These are phyloP conservation scores for Danaus plexippus DNA, from an alignment of 1,140 invertebrate species.

Conservation along the genomic window DNA sequence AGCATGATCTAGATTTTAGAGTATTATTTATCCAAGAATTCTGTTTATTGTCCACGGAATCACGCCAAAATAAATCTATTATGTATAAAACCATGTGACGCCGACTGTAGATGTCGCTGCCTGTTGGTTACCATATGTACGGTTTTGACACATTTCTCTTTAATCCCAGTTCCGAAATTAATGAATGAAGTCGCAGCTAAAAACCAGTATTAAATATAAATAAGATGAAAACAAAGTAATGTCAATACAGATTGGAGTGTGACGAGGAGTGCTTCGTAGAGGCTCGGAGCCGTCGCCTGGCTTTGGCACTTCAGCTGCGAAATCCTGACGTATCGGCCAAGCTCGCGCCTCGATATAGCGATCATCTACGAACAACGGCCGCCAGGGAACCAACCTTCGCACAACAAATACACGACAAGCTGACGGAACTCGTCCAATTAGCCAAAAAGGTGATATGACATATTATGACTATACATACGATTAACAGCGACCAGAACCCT, in stretches of 20 bases:
- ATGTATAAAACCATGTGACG: too few relatives aligned
- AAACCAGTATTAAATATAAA: too few relatives aligned
- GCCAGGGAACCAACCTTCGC: constrained; percentile 88
- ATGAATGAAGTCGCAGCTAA: too few relatives aligned
- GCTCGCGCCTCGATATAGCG: constrained; percentile 86
- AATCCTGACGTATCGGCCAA: constrained; percentile 90
- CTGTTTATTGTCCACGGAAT: too few relatives aligned
- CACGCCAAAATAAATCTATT: too few relatives aligned
- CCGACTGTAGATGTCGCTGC: neutral
- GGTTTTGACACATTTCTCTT: too few relatives aligned
- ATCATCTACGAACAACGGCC: constrained; percentile 88
- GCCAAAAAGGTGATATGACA: constrained; percentile 82
- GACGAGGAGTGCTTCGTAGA: constrained; percentile 91
- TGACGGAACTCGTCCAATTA: constrained; percentile 88
- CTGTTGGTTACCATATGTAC: neutral
- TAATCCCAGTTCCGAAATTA: too few relatives aligned
- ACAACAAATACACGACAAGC: constrained; percentile 85
- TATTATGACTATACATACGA: too few relatives aligned
- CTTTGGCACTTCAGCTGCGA: constrained; percentile 90
- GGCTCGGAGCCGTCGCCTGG: constrained; percentile 89
- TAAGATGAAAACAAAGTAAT: neutral
- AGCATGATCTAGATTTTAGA: too few relatives aligned
- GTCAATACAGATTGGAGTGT: constrained; percentile 82
- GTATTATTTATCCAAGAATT: too few relatives aligned
- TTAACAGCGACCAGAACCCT: too few relatives aligned